Evolutionary conservation across 1,140 invertebrate genomes (phyloP), one percentile per base, ranked within the genome.

Genomic region (Latrodectus geometricus): DNA sequence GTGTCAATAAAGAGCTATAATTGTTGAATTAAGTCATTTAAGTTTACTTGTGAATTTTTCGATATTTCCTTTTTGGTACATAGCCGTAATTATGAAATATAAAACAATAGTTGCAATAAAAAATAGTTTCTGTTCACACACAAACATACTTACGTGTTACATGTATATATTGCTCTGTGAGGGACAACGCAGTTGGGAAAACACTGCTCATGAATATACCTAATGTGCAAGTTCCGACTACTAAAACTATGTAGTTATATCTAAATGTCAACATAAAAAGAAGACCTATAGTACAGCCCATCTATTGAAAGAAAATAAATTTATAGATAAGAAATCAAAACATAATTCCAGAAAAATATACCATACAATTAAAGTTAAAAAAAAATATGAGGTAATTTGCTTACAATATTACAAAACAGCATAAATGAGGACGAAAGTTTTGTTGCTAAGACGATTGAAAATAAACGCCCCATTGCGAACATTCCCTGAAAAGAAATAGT

Each of bases 121-220:
- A n/a, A n/a, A n/a, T n/a, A n/a, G n/a, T n/a, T n/a, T n/a, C n/a
- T n/a, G n/a, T n/a, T n/a, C n/a, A n/a, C n/a, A n/a, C n/a, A n/a
- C n/a, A n/a, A 35, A 35, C 12, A 17, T 78, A 91, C 91, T 91
- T 90, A 93, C 92, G 90, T 72, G 91, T 92, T 50, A 93, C 90
- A 81, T 92, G 90, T 35, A 93, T 91, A 88, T 91, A 92, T 66
- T 91, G 91, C 88, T 93, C 92, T n/a, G 92, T 90, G 68, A 92
- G 88, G 23, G 92, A 91, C 81, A 92, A 90, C 54, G 90, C 90
- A 1, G 92, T 92, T 14, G 92, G 92, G 23, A 92, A 92, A 78
- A 92, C 91, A 79, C 91, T 92, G 86, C 92, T 92, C 73, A 92
- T 90, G 87, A 92, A 92, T 9, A 92, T 87, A 8, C 92, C 92